Evolutionary conservation across 1,140 invertebrate species (phyloP), one percentile per base, ranked within the genome.

Genomic region (Megalopta genalis): DNA sequence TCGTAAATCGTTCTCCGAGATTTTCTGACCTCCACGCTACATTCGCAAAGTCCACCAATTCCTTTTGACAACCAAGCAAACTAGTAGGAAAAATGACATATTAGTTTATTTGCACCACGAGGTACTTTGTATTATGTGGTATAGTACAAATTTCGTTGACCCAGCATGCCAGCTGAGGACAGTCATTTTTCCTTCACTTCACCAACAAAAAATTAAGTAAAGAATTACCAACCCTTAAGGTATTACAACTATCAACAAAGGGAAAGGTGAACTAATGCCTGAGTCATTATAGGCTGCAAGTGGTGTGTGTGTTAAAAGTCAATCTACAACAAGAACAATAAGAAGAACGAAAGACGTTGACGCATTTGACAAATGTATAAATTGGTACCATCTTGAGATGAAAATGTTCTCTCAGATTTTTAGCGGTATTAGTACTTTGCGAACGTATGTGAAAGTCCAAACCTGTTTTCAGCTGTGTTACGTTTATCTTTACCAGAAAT

Each of bases 121-220:
- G 74, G 27, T 86, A 76, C 67, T 52, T 69, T 25, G 52, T 84
- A 74, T 79, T 78, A 82, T 63, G 67, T 67, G 67, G 70, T 82
- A 83, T 83, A 86, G 84, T 86, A 86, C 85, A 86, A 86, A 86
- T 85, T 78, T 82, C 14, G 64, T 85, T 72, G 60, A 80, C 67
- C 46, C 70, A 65, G 59, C 27, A 80, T 18, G 32, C 49, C 57
- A 64, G 54, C 27, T 49, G 59, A 76, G 23, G 23, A 68, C 72
- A 77, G 14, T 74, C 37, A 27, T 82, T 79, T 85, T 85, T 83
- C 69, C 71, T 80, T 83, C 46, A 77, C 49, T n/a, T 81, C 32
- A 65, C 49, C 49, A 52, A 32, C 52, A 70, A 62, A 76, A 21
- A 82, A 65, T 80, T 62, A 71, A 25, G 23, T 66, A 54, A 54